phyloP scores from a whole-genome alignment of 2,797 vertebrate species.

The Chromis chromis region DNA sequence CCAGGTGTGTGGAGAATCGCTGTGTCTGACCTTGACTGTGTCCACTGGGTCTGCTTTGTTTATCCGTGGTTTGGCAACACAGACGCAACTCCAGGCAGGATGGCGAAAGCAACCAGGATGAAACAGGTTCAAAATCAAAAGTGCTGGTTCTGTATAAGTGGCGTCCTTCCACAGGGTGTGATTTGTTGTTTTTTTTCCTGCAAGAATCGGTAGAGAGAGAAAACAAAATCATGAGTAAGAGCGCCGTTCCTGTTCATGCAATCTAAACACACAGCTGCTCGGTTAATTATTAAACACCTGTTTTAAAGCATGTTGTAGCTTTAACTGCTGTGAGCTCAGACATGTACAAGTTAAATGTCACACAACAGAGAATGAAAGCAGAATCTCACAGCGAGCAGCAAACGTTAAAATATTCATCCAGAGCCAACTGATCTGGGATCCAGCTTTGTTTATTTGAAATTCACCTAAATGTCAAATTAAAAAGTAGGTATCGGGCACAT shows the following conservation, averaged over 20 bases:
- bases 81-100: conserved; percentile 63
- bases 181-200: conserved; percentile 83
- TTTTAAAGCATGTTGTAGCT: conserved; percentile 6
- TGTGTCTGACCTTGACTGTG: conserved; percentile 76
- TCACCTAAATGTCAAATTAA: conserved; percentile 9
- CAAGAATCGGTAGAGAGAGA: conserved; percentile 72
- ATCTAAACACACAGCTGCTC: too few species aligned
- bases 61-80: conserved; percentile 79
- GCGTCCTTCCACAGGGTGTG: conserved; percentile 86
- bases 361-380: neutral
- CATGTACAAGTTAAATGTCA: conserved; percentile 6
- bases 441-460: neutral
- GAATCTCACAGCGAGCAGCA: conserved; percentile 5
- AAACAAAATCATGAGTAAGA: conserved; percentile 26
- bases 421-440: neutral
- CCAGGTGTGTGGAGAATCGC: conserved; percentile 74
- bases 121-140: conserved; percentile 79
- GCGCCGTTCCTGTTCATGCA: too few species aligned
- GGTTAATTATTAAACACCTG: conserved; percentile 75
- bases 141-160: conserved; percentile 90
- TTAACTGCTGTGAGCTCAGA: conserved; percentile 16
- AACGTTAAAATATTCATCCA: neutral
- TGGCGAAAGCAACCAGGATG: conserved; percentile 66
- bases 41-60: conserved; percentile 74
- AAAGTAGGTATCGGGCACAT: conserved; percentile 13